Percentiles rank a stretch among this genome's conserved stretches.
Evolutionary conservation across 2,797 vertebrate species (phyloP).

Genomic region (Serranus cabrilla): DNA sequence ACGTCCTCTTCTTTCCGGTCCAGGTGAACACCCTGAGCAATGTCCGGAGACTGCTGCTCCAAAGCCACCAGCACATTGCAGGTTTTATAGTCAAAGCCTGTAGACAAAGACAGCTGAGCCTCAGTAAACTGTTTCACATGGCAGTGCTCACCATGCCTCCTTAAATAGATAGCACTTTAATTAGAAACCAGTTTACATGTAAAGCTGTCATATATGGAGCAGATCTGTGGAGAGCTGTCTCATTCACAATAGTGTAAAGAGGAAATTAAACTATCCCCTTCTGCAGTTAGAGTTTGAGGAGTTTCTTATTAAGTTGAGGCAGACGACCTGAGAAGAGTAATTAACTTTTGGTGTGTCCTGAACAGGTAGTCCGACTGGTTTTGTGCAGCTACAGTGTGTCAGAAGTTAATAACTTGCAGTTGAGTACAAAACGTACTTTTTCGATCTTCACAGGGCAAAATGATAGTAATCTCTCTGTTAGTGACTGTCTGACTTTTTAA

Average conservation of each 20-base stretch:
- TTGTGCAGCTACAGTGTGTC: neutral
- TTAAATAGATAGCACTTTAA: neutral
- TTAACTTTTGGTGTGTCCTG: neutral
- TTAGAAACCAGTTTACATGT: neutral
- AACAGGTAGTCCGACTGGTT: neutral
- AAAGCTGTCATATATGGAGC: neutral
- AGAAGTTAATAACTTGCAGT: too few species aligned
- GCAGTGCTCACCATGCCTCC: neutral
- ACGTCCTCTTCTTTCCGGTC: slow-evolving; percentile 95
- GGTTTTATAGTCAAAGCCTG: slow-evolving; percentile 96
- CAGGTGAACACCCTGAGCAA: slow-evolving; percentile 94
- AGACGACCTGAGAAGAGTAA: too few species aligned
- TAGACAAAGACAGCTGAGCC: neutral
- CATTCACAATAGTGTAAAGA: neutral
- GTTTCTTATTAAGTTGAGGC: too few species aligned
- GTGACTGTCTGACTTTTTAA: too few species aligned
- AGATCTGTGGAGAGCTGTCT: neutral
- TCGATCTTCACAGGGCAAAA: too few species aligned
- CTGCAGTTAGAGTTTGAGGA: neutral
- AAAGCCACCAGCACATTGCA: slow-evolving; percentile 96
- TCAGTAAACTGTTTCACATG: neutral
- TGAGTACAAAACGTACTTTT: neutral
- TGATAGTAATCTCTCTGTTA: neutral
- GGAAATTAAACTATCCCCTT: neutral
- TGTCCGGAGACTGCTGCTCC: slow-evolving; percentile 96